Evolutionary conservation across 2,888 invertebrate genomes (phyloP), one percentile per base, ranked within the genome.

Genomic region (Macaria liturata): DNA sequence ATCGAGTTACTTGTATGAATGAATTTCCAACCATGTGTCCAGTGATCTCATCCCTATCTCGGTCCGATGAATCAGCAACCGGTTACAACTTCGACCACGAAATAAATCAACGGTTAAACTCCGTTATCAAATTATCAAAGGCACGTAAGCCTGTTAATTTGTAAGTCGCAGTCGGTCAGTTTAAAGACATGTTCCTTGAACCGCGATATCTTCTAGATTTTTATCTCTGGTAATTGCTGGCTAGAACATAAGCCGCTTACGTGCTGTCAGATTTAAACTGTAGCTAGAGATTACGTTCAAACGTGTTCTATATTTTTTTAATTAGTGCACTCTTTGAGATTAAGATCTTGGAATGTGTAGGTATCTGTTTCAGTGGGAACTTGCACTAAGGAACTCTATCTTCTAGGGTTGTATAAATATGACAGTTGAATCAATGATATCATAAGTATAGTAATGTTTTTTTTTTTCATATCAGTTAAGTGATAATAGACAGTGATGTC

Each of bases 71-170:
- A 75, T 86, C 84, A 84, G 68, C 69, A 65, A 82, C 86, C 80
- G 73, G 87, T 84, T 82, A 55, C 30, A 48, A 46, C 46, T 48
- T 44, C 45, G 51, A 40, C 54, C 57, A 68, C 62, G 74, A 80
- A 82, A 90, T 89, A 90, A 91, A 91, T 91, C 90, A 91, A 87
- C 83, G 66, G 68, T 69, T 65, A 74, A 76, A 73, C 81, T 74
- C 80, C 77, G 90, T 90, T 91, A 91, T 91, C 91, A 91, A 88
- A 90, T 88, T 89, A 91, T 91, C 91, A 89, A 86, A 84, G 77
- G 81, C 89, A 90, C 91, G 90, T 89, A 81, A 84, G 85, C 76
- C 81, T 57, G 62, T 89, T 88, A 89, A 90, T 89, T 90, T 86
- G 77, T 73, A 76, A 61, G 51, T 59, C 59, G 48, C 62, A 76